These are phyloP conservation scores for Nomada hirtipes DNA, from an alignment of 2,888 invertebrate species.

Conservation along the genomic window DNA sequence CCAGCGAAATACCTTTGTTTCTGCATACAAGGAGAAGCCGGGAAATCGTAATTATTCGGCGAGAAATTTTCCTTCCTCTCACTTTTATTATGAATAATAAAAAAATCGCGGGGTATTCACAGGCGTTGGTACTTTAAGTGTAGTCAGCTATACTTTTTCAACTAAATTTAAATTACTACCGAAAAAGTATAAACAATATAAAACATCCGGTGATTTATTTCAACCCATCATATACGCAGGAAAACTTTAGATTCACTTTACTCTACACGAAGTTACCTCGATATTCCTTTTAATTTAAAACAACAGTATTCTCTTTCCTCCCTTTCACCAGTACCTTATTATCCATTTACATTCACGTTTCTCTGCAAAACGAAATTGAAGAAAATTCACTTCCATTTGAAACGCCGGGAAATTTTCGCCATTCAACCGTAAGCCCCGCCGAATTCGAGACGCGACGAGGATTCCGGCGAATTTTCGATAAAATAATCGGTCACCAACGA, in stretches of 20 bases:
- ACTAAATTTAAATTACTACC: too few relatives aligned
- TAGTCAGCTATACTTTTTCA: background rate
- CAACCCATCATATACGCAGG: too few relatives aligned
- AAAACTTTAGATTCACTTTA: background rate
- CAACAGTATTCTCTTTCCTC: background rate
- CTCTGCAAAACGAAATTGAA: too few relatives aligned
- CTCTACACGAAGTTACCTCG: background rate
- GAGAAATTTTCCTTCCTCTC: conserved; percentile 8
- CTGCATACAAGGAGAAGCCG: background rate
- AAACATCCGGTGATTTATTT: too few relatives aligned
- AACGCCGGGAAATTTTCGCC: conserved; percentile 5
- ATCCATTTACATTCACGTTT: background rate
- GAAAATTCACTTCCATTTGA: background rate
- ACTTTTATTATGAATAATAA: conserved; percentile 1
- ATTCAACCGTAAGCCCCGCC: background rate
- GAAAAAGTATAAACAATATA: too few relatives aligned
- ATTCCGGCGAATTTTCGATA: conserved; percentile 22
- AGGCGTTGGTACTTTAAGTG: background rate
- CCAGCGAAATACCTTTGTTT: conserved; percentile 7
- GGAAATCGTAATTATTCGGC: conserved; percentile 4
- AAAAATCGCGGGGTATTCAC: background rate
- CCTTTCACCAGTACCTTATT: background rate
- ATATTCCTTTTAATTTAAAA: background rate
- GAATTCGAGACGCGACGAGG: background rate
- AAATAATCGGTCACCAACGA: conserved; percentile 10